Base-by-base conservation (phyloP, 2,888 invertebrate genomes). In the Pseudococcus viburni region DNA sequence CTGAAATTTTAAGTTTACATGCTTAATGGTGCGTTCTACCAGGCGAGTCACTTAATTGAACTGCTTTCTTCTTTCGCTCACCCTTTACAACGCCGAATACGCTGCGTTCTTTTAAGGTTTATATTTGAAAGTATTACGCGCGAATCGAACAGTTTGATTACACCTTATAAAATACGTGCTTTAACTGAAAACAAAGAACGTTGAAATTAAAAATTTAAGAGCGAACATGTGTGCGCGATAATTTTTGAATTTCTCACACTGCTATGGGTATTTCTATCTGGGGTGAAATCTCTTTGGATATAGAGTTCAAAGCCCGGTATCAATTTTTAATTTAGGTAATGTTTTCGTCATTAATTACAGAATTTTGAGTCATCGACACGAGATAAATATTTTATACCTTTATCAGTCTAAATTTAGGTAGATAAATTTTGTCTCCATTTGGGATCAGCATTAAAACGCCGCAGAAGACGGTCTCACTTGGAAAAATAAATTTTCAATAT, bases 1-100 rank as follows among this genome's bases (percentile, higher is more conserved):
- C 87, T 87, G 80, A 87, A 87, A 87, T 87, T 87, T 87, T 87
- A 87, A 87, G 87, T 87, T 87, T 87, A 87, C 87, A 87, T 87
- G 80, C 80, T 87, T 87, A 87, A 87, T 87, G 87, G 87, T 73
- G 87, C 87, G 87, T 87, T 87, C 87, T 80, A 87, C 80, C 87
- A 77, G 80, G 86, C 77, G 83, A 87, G 87, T 87, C 87, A 87
- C 77, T 87, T 87, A 87, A 87, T 87, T 87, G 87, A 87, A 87
- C 87, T 80, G 48, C 87, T 73, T 73, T 80, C 55, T 80, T 77
- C 86, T 42, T 64, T 86, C 64, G n/a, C 46, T 85, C 85, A 85
- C 55, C 33, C 55, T 42, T 39, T 33, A n/a, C 26, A 33, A 33
- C 26, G 39, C n/a, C n/a, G 86, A 39, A 26, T 51, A 51, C 19